Conservation (phyloP, 2,888 invertebrate genomes). For the Mesorhabditis sp. region DNA sequence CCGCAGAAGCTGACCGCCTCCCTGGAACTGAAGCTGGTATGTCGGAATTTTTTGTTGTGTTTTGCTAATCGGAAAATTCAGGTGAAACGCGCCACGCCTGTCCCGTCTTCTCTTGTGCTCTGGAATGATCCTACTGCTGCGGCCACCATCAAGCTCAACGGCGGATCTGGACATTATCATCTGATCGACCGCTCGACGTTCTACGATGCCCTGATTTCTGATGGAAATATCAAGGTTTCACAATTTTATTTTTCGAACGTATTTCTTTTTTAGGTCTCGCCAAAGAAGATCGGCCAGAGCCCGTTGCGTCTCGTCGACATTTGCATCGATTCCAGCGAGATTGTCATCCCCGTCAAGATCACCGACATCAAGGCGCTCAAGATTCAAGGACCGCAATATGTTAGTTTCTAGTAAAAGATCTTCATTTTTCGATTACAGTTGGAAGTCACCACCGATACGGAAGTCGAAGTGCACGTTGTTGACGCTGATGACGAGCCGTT, state of each 20-base stretch:
- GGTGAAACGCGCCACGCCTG: constrained; percentile 15
- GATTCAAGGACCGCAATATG: constrained; percentile 37
- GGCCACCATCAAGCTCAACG: constrained; percentile 25
- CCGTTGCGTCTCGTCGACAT: constrained; percentile 34
- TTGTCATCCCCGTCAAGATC: constrained; percentile 36
- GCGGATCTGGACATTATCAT: constrained; percentile 50
- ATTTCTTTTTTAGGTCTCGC: constrained; percentile 24
- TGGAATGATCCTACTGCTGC: constrained; percentile 42
- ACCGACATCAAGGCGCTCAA: constrained; percentile 39
- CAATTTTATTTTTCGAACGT: constrained; percentile 6
- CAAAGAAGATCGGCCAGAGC: constrained; percentile 28
- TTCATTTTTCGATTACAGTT: constrained; percentile 20
- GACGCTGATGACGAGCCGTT: constrained; percentile 40
- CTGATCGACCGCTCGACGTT: constrained; percentile 23
- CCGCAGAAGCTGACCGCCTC: constrained; percentile 15
- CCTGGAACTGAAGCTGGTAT: constrained; percentile 27
- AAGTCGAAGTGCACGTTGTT: constrained; percentile 31
- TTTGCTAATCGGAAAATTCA: neutral
- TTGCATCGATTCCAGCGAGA: constrained; percentile 31
- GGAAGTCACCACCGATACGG: constrained; percentile 28
- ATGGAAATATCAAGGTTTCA: constrained; percentile 6
- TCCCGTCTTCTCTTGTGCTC: constrained; percentile 23
- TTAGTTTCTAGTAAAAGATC: constrained; percentile 15
- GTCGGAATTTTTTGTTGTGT: constrained; percentile 13
- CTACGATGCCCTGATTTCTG: constrained; percentile 9